Evolutionary conservation across 2,888 invertebrate species (phyloP).

Genomic region (Tipula helvola): DNA sequence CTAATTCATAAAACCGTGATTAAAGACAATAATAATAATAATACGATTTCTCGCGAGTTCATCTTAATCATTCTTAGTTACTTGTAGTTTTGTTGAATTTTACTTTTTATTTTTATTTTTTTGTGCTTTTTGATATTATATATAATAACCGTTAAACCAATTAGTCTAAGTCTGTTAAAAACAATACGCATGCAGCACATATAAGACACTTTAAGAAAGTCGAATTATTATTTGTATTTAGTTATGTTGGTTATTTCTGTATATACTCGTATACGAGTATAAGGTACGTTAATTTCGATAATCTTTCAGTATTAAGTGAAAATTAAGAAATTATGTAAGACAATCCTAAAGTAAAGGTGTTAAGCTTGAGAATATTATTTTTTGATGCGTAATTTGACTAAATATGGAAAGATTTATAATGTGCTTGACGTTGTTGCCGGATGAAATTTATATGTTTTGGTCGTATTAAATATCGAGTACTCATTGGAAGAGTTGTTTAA

Average conservation of each 20-base stretch:
- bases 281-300: neutral
- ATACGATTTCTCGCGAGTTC: neutral
- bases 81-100: neutral
- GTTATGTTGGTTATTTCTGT: neutral
- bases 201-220: neutral
- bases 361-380: neutral
- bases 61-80: neutral
- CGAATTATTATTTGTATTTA: neutral
- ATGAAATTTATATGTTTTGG: neutral
- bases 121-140: neutral
- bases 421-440: neutral
- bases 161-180: neutral
- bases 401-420: neutral
- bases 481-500: neutral
- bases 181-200: neutral
- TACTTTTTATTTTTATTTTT: neutral
- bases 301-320: neutral
- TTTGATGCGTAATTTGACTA: neutral
- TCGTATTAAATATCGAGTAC: neutral
- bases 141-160: neutral
- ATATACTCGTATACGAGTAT: neutral
- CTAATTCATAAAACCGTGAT: conserved; percentile 4
- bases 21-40: neutral
- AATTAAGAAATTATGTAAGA: neutral
- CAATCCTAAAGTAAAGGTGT: neutral